Evolutionary conservation across 2,888 invertebrate species (phyloP), one percentile per base, ranked within the genome.

Genomic region (Xanthostigma xanthostigma): DNA sequence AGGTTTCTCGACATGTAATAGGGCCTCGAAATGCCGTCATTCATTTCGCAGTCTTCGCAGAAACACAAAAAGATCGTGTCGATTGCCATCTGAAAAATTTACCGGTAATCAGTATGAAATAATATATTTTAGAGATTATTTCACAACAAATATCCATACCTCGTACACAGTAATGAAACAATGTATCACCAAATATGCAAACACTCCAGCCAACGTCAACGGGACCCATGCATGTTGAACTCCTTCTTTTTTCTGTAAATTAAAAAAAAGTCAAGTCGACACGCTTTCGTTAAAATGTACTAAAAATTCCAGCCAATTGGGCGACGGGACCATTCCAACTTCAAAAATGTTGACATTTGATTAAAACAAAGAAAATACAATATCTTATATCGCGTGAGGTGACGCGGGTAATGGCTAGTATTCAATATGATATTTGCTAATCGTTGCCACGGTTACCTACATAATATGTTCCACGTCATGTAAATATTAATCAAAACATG

Each of bases 131-230:
- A 5, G 36, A 13, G 38, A 13, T 35, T 34, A 41, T 35, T 13
- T 41, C n/a, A 44, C 36, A 27, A 6, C n/a, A 14, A 41, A 34
- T 10, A 38, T 58, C n/a, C 60, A 67, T 64, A 82, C 83, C 75
- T 84, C 83, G 59, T 81, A 84, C 17, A 84, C 76, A 8, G 81
- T 78, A 52, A 85, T 72, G 60, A 84, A 83, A 58, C 80, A 79
- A 60, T 84, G 81, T 3, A 82, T 73, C 35, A 84, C 75, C 49
- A 83, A 69, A 60, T 76, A 83, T 2, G 81, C 76, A 58, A 83
- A 79, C n/a, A 81, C 56, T 49, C 73, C 79, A 27, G 73, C 74
- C 2, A 84, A 58, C 8, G 73, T 59, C 12, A 84, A 66, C 5
- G 81, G 81, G 40, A 83, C 70, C 74, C 76, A 78, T 12, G 71